Percentiles rank a stretch among this genome's conserved stretches.
These are phyloP conservation scores for Myathropa florea DNA, from an alignment of 2,888 invertebrate genomes.

Conservation along the genomic window DNA sequence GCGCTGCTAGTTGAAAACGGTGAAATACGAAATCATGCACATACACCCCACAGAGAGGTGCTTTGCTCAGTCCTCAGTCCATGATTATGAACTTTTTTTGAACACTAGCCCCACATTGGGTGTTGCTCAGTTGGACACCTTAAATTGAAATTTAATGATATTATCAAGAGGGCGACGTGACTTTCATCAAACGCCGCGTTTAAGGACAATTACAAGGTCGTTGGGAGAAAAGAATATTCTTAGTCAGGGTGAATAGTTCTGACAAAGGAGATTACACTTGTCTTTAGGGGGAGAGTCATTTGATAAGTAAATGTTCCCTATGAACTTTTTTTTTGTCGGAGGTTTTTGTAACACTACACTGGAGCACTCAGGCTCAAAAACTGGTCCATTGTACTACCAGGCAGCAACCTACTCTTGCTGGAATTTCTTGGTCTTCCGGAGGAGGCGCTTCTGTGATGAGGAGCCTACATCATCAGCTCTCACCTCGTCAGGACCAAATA, in stretches of 20 bases:
- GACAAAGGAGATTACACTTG: no score
- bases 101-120: background rate
- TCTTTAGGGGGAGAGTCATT: no score
- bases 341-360: no score
- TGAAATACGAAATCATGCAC: slow-evolving; percentile 20
- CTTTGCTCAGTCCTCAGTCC: background rate
- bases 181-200: background rate
- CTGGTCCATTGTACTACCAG: no score
- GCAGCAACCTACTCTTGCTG: no score
- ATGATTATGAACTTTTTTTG: background rate
- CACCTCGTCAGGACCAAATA: no score
- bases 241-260: background rate
- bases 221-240: background rate
- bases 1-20: slow-evolving; percentile 36
- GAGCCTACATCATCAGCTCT: no score
- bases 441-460: no score
- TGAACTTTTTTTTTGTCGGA: no score
- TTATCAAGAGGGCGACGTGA: slow-evolving; percentile 9
- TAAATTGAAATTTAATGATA: slow-evolving; percentile 48
- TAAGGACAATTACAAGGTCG: background rate
- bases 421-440: no score
- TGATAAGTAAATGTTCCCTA: no score
- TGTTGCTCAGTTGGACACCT: background rate
- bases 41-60: background rate
- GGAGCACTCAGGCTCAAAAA: no score